Conservation (phyloP, 2,113 vertebrate genomes). For the Cyprinodon tularosa region DNA sequence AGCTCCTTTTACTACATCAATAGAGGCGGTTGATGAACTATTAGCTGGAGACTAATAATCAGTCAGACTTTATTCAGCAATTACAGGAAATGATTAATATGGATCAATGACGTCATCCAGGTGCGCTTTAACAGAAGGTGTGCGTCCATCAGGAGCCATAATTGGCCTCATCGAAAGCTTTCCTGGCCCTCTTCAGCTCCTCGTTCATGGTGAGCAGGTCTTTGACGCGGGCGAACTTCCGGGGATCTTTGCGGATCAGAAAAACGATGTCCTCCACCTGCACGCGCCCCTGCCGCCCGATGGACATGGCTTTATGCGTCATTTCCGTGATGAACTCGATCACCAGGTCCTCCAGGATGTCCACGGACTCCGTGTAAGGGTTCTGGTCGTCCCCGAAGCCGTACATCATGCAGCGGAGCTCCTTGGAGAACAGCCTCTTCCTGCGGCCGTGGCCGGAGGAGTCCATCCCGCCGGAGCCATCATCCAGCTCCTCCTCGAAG, state of each 20-base stretch:
- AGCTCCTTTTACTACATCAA: too few species aligned
- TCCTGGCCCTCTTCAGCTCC: slow-evolving; percentile 94
- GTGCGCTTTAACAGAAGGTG: too few species aligned
- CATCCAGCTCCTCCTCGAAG: slow-evolving; percentile 93
- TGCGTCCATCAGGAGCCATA: slow-evolving; percentile 86
- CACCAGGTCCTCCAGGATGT: slow-evolving; percentile 96
- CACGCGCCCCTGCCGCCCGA: slow-evolving; percentile 94
- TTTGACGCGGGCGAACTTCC: slow-evolving; percentile 97
- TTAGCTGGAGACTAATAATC: too few species aligned
- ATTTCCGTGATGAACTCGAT: slow-evolving; percentile 99
- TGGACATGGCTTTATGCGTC: slow-evolving; percentile 99
- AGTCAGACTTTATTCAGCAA: too few species aligned
- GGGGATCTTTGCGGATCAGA: slow-evolving; percentile 94
- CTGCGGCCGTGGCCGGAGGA: slow-evolving; percentile 87
- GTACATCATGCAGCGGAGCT: slow-evolving; percentile 99
- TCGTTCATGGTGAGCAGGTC: slow-evolving; percentile 98
- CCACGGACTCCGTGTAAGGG: slow-evolving; percentile 97
- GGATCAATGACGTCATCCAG: too few species aligned
- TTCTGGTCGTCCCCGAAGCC: slow-evolving; percentile 99
- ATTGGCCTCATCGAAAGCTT: slow-evolving; percentile 97
- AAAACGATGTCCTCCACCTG: slow-evolving; percentile 99
- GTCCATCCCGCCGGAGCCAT: slow-evolving; percentile 84
- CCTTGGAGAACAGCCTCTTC: slow-evolving; percentile 96
- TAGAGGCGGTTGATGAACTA: too few species aligned
- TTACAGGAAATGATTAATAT: too few species aligned